These are phyloP conservation scores for Polydesmus complanatus DNA, from an alignment of 2,888 invertebrate genomes.

Conservation along the genomic window DNA sequence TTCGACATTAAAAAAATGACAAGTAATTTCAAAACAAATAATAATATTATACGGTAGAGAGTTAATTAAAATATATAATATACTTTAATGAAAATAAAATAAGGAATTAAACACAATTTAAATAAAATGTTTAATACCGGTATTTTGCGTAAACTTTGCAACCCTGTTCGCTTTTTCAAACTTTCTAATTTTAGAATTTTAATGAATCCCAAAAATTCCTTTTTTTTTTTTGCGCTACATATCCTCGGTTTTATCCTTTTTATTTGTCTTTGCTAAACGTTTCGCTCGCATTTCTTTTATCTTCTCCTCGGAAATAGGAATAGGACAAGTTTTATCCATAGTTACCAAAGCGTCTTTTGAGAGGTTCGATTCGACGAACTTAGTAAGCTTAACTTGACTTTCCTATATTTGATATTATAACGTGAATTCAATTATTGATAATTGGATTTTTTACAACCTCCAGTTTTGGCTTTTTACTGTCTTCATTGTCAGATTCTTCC, in stretches of 20 bases:
- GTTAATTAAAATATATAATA: no score
- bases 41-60: no score
- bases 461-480: constrained; percentile 75
- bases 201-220: no score
- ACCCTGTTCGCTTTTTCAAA: no score
- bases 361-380: constrained; percentile 84
- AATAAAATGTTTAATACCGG: no score
- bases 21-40: no score
- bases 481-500: constrained; percentile 45
- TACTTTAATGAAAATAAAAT: no score
- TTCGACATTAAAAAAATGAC: no score
- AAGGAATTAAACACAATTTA: no score
- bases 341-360: constrained; percentile 89
- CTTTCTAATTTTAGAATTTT: no score
- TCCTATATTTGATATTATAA: constrained; percentile 38
- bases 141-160: no score
- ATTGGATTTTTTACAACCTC: constrained; percentile 41
- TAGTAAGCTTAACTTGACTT: constrained; percentile 79
- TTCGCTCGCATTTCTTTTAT: constrained; percentile 97
- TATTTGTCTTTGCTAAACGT: constrained; percentile 85
- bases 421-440: constrained; percentile 1
- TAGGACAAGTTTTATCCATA: constrained; percentile 80
- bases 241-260: constrained; percentile 90
- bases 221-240: no score
- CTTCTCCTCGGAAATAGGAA: constrained; percentile 96